A percentile compares a stretch with the other conserved stretches of the same genome.
Conservation (phyloP, 2,888 invertebrate species). For the Lasioglossum morio region DNA sequence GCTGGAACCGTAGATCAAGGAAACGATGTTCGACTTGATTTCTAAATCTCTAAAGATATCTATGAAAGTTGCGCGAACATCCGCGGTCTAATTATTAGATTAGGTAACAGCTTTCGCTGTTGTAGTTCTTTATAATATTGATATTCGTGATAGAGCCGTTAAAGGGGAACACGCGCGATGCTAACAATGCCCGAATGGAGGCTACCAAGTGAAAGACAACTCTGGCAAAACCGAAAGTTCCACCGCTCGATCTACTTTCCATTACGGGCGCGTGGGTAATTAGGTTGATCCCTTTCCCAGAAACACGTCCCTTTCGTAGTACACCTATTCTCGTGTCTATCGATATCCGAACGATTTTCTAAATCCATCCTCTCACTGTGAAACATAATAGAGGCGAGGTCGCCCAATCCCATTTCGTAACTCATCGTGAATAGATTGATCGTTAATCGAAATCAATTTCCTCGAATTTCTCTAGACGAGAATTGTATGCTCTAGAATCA, state of each 20-base stretch:
- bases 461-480: no score
- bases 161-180: conserved; percentile 1
- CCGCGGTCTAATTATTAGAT: not conserved
- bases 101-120: not conserved
- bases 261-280: conserved; percentile 71
- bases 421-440: no score
- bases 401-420: not conserved
- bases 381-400: not conserved
- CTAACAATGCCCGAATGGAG: conserved; percentile 62
- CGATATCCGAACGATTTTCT: not conserved
- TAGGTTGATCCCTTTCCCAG: conserved; percentile 60
- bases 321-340: not conserved
- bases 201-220: conserved; percentile 77
- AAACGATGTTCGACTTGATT: not conserved
- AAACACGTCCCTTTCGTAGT: not conserved
- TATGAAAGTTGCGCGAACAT: not conserved
- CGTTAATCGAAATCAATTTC: not conserved
- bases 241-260: conserved; percentile 81
- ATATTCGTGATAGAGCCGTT: conserved; percentile 23
- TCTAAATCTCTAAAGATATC: not conserved
- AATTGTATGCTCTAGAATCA: no score
- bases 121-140: not conserved
- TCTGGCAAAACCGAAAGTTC: conserved; percentile 81
- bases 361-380: not conserved
- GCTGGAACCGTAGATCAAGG: not conserved